A percentile compares a stretch with the other conserved stretches of the same genome.
Evolutionary conservation across 2,888 invertebrate species (phyloP).

Genomic region (Athalia rosae): DNA sequence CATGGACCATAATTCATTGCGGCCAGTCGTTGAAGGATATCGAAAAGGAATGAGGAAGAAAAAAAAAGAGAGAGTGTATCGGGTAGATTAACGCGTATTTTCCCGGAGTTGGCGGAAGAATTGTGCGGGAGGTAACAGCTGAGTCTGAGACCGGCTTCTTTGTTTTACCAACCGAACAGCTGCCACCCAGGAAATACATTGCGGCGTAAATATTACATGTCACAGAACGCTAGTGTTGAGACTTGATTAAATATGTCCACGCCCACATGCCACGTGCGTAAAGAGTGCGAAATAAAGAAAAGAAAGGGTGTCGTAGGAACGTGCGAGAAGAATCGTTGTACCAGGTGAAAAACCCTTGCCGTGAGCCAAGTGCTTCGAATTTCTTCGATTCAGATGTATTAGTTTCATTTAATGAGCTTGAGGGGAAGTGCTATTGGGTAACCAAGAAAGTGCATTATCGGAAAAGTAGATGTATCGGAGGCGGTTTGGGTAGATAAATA

Average conservation of each 20-base stretch:
- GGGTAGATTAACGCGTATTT: slow-evolving; percentile 43
- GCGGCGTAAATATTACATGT: slow-evolving; percentile 53
- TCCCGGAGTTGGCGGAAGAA: slow-evolving; percentile 32
- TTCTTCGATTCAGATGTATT: neutral
- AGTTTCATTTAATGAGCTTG: neutral
- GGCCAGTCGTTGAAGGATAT: slow-evolving; percentile 35
- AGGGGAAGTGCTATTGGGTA: neutral
- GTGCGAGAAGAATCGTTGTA: neutral
- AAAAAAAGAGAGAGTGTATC: slow-evolving; percentile 17
- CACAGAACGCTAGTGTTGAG: slow-evolving; percentile 52
- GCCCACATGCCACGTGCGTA: slow-evolving; percentile 8
- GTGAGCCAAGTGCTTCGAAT: neutral
- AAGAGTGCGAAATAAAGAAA: neutral
- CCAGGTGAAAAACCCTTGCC: slow-evolving; percentile 31
- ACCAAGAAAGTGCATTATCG: neutral
- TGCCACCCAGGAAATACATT: slow-evolving; percentile 47
- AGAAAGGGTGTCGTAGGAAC: slow-evolving; percentile 4
- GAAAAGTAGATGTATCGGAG: neutral
- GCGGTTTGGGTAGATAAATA: no score
- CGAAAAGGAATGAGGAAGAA: slow-evolving; percentile 5
- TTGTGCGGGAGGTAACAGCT: slow-evolving; percentile 47
- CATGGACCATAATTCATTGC: slow-evolving; percentile 41
- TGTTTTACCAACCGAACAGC: slow-evolving; percentile 43
- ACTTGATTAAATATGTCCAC: slow-evolving; percentile 40
- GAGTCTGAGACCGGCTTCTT: slow-evolving; percentile 41